Conservation (phyloP, 2,888 invertebrate species). For the Cataglyphis rosenhaueri region DNA sequence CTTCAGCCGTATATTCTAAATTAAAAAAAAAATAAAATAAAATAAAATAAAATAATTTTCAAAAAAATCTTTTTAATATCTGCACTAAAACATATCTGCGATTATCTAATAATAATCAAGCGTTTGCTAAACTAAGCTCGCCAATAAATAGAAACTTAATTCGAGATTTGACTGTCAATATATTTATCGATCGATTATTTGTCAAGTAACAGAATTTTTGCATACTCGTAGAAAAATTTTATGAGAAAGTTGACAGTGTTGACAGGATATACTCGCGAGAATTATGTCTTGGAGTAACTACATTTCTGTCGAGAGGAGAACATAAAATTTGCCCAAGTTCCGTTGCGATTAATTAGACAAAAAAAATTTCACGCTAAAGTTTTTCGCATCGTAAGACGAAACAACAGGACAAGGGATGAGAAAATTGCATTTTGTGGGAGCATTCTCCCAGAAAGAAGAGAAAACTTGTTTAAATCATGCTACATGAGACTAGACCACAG, state of each 20-base stretch:
- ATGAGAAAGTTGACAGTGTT: neutral
- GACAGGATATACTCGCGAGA: neutral
- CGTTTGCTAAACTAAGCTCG: neutral
- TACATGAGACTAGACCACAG: slow-evolving; percentile 47
- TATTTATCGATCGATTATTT: neutral
- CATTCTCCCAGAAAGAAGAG: slow-evolving; percentile 18
- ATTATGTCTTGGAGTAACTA: neutral
- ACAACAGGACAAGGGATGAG: neutral
- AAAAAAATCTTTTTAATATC: neutral
- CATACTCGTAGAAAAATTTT: neutral
- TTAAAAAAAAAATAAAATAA: neutral
- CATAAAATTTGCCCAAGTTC: slow-evolving; percentile 30
- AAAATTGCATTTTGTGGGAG: slow-evolving; percentile 20
- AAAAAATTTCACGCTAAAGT: slow-evolving; percentile 27
- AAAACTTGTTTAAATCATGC: slow-evolving; percentile 50
- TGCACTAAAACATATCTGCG: neutral
- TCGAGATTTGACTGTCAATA: neutral
- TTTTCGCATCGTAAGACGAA: slow-evolving; percentile 16
- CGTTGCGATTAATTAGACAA: neutral
- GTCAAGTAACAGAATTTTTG: neutral
- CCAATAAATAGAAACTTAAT: neutral
- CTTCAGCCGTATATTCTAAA: neutral
- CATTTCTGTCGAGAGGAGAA: neutral
- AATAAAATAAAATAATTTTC: neutral
- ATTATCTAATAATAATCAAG: neutral